Conservation (phyloP, 2,113 vertebrate genomes). For the Piprites chloris region DNA sequence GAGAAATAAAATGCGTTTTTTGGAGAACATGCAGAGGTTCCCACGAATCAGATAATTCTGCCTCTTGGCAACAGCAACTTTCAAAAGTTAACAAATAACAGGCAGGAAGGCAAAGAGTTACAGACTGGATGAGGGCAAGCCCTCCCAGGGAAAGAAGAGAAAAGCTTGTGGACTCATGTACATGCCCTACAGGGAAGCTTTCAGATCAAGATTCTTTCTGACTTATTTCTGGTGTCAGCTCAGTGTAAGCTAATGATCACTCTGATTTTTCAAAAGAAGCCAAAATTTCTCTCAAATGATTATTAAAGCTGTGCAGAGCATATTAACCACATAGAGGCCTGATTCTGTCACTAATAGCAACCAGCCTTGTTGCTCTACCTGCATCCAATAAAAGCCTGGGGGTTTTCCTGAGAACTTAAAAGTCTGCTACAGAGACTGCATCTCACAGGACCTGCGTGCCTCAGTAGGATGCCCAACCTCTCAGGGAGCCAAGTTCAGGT, state of each 20-base stretch:
- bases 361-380: neutral
- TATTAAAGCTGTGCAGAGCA: neutral
- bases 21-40: neutral
- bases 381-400: neutral
- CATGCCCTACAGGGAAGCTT: neutral
- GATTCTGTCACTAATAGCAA: neutral
- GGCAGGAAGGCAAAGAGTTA: constrained; percentile 6
- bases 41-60: neutral
- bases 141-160: neutral
- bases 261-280: neutral
- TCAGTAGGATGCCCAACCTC: neutral
- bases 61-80: neutral
- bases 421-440: neutral
- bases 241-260: neutral
- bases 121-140: neutral
- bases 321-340: neutral
- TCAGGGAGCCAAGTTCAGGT: neutral
- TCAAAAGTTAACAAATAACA: neutral
- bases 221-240: constrained; percentile 24
- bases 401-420: neutral
- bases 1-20: neutral
- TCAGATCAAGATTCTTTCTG: constrained; percentile 3
- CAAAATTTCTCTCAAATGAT: neutral
- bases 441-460: neutral
- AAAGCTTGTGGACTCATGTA: neutral